phyloP scores from a whole-genome alignment of 2,888 invertebrate species.

The Spatulosminthurus flaviceps region DNA sequence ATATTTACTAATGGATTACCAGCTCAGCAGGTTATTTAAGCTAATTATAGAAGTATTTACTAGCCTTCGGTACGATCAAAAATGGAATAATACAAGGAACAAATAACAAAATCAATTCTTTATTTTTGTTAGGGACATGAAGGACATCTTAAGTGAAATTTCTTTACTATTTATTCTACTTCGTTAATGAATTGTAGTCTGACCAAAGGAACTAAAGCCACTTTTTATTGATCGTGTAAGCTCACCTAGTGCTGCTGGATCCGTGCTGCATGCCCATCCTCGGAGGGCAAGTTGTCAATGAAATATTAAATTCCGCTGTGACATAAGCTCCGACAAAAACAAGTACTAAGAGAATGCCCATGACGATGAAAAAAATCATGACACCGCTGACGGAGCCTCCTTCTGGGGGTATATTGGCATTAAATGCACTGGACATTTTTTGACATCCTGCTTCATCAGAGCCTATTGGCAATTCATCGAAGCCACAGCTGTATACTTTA shows the following conservation, averaged over 20 bases:
- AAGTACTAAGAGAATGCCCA: constrained; percentile 22
- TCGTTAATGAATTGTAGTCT: too few relatives aligned
- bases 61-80: too few relatives aligned
- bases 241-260: constrained; percentile 29
- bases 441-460: constrained; percentile 61
- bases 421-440: constrained; percentile 66
- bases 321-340: constrained; percentile 39
- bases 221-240: background rate
- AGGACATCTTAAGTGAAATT: too few relatives aligned
- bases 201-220: too few relatives aligned
- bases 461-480: constrained; percentile 47
- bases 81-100: too few relatives aligned
- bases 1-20: too few relatives aligned
- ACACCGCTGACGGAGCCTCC: constrained; percentile 9
- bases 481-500: constrained; percentile 60
- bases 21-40: too few relatives aligned
- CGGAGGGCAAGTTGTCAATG: constrained; percentile 16
- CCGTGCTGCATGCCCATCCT: constrained; percentile 18
- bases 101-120: too few relatives aligned
- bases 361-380: constrained; percentile 34
- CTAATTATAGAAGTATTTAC: too few relatives aligned
- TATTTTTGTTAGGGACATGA: too few relatives aligned
- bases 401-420: background rate
- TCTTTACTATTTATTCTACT: too few relatives aligned
- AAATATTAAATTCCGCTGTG: constrained; percentile 23